Evolutionary conservation across 2,888 invertebrate genomes (phyloP).

Genomic region (Ichneumoninae sp.): DNA sequence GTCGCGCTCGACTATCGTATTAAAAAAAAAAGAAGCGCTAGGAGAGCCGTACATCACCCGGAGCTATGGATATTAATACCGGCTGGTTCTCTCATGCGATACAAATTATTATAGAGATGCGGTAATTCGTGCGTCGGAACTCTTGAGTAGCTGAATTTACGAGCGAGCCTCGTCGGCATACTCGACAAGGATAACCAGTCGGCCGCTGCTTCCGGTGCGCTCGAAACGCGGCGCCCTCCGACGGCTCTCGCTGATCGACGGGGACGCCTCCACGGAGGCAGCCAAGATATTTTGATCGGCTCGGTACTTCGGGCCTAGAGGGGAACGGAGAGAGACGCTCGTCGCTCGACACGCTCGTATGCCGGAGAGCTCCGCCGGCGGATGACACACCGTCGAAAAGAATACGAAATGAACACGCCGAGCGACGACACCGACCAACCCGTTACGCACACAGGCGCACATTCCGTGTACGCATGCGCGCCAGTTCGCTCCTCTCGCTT

Average conservation of each 20-base stretch:
- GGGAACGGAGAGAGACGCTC: conserved; percentile 10
- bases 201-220: conserved; percentile 51
- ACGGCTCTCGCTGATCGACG: conserved; percentile 9
- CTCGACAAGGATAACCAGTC: conserved; percentile 61
- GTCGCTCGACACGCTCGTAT: conserved; percentile 21
- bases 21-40: conserved; percentile 8
- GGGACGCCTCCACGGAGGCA: conserved; percentile 9
- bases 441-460: conserved; percentile 70
- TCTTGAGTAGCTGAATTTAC: conserved; percentile 46
- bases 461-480: conserved; percentile 20
- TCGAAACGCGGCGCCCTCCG: conserved; percentile 21
- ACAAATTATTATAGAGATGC: conserved; percentile 44
- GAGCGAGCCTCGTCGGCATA: conserved; percentile 16
- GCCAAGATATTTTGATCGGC: conserved; percentile 39
- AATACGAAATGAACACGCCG: conserved; percentile 79
- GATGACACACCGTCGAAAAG: conserved; percentile 80
- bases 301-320: conserved; percentile 8
- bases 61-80: conserved; percentile 1
- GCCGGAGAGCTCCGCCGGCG: conserved; percentile 65
- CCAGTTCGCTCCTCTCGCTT: neutral
- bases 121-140: conserved; percentile 40
- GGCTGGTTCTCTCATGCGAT: neutral
- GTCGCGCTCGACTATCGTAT: neutral
- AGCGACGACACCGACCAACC: conserved; percentile 68
- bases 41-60: neutral